Evolutionary conservation across 1,140 invertebrate genomes (phyloP).

Genomic region (Ladona fulva): DNA sequence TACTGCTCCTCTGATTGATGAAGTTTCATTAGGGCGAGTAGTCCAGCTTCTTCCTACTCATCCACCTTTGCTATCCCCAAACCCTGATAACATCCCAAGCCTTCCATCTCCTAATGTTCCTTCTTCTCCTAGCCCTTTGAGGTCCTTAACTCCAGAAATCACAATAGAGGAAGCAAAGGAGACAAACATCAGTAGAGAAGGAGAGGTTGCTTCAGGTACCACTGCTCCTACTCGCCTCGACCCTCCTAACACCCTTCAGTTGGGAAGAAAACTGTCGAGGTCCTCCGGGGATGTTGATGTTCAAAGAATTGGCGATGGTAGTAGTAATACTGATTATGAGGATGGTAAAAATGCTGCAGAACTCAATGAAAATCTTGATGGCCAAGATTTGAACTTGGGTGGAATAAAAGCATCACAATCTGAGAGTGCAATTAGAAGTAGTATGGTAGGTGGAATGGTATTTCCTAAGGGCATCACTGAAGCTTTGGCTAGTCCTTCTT

Average conservation of each 20-base stretch:
- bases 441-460: conserved; percentile 18
- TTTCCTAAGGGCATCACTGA: conserved; percentile 41
- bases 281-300: conserved; percentile 54
- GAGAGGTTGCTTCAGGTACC: conserved; percentile 19
- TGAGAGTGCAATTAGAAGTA: conserved; percentile 62
- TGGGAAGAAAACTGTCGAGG: conserved; percentile 40
- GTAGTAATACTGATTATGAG: conserved; percentile 18
- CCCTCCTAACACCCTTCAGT: conserved; percentile 34
- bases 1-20: conserved; percentile 27
- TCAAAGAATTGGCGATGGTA: conserved; percentile 10
- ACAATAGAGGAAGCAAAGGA: conserved; percentile 35
- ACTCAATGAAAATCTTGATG: neutral
- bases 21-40: conserved; percentile 41
- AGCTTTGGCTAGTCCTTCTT: conserved; percentile 52
- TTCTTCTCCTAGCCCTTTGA: conserved; percentile 24
- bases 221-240: conserved; percentile 29
- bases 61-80: conserved; percentile 31
- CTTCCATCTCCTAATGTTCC: conserved; percentile 18
- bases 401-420: conserved; percentile 63
- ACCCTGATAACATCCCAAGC: conserved; percentile 19
- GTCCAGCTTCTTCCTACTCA: conserved; percentile 48
- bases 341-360: neutral
- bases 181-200: neutral
- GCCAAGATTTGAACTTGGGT: neutral
- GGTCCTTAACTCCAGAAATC: conserved; percentile 52